Evolutionary conservation across 2,888 invertebrate genomes (phyloP).

Genomic region (Panopea generosa): DNA sequence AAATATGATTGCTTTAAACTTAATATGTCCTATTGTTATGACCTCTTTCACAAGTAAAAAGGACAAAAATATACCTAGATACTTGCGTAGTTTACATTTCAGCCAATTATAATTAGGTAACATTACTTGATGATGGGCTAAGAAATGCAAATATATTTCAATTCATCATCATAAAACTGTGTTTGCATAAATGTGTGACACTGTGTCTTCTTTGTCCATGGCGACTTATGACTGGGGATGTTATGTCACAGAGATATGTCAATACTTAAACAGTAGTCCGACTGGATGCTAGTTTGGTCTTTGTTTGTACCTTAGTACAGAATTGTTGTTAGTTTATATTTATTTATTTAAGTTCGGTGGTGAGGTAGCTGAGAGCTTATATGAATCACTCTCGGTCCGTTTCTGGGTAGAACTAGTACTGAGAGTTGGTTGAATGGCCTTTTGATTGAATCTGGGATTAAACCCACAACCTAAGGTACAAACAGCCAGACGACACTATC

Average conservation of each 20-base stretch:
- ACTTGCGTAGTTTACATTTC: slow-evolving; percentile 32
- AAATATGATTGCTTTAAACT: slow-evolving; percentile 44
- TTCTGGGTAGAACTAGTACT: no score
- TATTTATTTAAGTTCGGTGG: no score
- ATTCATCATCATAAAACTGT: slow-evolving; percentile 62
- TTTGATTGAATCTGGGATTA: no score
- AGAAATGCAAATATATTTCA: slow-evolving; percentile 61
- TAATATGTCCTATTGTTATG: slow-evolving; percentile 22
- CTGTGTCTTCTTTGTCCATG: slow-evolving; percentile 50
- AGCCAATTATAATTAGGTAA: slow-evolving; percentile 41
- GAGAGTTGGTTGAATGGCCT: no score
- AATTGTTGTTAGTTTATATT: no score
- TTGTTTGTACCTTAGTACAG: no score
- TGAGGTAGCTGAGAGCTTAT: no score
- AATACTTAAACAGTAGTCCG: no score
- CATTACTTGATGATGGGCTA: slow-evolving; percentile 23
- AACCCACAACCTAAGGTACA: no score
- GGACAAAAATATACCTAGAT: slow-evolving; percentile 26
- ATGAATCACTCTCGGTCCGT: no score
- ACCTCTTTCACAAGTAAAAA: slow-evolving; percentile 28
- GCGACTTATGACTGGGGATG: slow-evolving; percentile 24
- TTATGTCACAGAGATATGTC: slow-evolving; percentile 40
- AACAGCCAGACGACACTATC: no score
- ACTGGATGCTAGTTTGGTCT: no score
- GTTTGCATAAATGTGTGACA: slow-evolving; percentile 49